These are phyloP conservation scores for Eurois occulta DNA, from an alignment of 2,888 invertebrate genomes.

Conservation along the genomic window DNA sequence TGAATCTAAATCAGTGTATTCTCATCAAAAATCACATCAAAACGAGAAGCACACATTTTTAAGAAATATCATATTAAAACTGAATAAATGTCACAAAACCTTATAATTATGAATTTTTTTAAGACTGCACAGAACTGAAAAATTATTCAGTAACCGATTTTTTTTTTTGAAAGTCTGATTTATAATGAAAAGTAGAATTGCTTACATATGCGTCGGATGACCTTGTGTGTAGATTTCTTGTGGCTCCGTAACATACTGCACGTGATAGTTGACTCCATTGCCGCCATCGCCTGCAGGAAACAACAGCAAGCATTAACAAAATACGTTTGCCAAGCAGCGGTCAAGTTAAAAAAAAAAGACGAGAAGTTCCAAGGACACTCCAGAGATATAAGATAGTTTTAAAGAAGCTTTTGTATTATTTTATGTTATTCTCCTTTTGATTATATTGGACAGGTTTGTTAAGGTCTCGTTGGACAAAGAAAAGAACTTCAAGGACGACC, in stretches of 20 bases:
- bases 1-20: not conserved
- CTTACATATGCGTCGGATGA: slow-evolving; percentile 91
- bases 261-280: slow-evolving; percentile 92
- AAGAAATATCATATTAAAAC: not conserved
- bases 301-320: slow-evolving; percentile 26
- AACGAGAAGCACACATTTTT: not conserved
- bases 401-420: not conserved
- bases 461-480: not conserved
- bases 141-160: not conserved
- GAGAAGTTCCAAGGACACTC: not conserved
- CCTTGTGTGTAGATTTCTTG: slow-evolving; percentile 91
- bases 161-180: not conserved
- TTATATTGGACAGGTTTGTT: not conserved
- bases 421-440: not conserved
- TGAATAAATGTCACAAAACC: not conserved
- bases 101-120: not conserved
- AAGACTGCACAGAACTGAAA: not conserved
- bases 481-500: not conserved
- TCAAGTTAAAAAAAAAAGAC: not conserved
- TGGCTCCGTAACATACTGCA: slow-evolving; percentile 93
- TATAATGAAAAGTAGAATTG: slow-evolving; percentile 28
- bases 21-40: not conserved
- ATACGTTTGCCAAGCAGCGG: not conserved
- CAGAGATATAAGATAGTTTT: not conserved
- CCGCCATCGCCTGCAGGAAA: slow-evolving; percentile 90